Percentiles rank a stretch among this genome's conserved stretches.
These are phyloP conservation scores for Centrocercus urophasianus DNA, from an alignment of 2,113 vertebrate species.

Conservation along the genomic window DNA sequence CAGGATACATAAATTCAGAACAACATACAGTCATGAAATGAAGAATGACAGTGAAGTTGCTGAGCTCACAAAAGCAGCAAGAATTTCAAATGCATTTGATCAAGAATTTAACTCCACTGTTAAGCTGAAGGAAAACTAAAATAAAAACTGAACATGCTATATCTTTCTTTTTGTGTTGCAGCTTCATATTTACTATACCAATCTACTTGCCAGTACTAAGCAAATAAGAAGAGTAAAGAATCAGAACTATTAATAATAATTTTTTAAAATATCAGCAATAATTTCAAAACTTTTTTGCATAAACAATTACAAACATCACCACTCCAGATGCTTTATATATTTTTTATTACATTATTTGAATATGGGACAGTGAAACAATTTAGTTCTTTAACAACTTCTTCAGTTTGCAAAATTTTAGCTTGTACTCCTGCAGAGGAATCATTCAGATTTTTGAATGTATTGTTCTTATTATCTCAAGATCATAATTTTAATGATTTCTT, in stretches of 20 bases:
- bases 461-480: not conserved
- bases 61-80: not conserved
- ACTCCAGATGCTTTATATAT: not conserved
- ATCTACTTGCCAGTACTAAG: not conserved
- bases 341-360: not conserved
- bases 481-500: not conserved
- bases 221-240: not conserved
- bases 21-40: not conserved
- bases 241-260: not conserved
- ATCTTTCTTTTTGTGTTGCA: not conserved
- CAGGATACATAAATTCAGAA: not conserved
- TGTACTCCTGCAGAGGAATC: not conserved
- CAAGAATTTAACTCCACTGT: not conserved
- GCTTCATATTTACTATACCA: not conserved
- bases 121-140: not conserved
- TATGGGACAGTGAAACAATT: not conserved
- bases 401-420: not conserved
- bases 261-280: not conserved
- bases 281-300: not conserved
- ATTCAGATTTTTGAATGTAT: not conserved
- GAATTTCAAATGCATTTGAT: not conserved
- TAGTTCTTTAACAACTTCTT: not conserved
- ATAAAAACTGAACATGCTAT: not conserved
- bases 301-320: not conserved
- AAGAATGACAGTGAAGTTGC: not conserved